These are phyloP conservation scores for Agriopis aurantiaria DNA, from an alignment of 2,888 invertebrate species.

Conservation along the genomic window DNA sequence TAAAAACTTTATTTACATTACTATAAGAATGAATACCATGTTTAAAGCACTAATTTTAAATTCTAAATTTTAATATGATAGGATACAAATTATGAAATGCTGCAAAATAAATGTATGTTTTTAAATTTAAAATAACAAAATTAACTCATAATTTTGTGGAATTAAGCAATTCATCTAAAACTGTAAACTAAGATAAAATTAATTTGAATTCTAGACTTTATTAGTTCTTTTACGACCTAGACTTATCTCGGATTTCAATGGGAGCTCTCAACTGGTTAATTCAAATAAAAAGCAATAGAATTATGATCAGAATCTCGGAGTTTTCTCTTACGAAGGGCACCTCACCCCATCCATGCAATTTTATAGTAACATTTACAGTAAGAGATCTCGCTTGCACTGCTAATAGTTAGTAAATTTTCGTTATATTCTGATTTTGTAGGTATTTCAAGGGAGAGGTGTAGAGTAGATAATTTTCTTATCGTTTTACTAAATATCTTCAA, in stretches of 20 bases:
- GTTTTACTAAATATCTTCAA: too few relatives aligned
- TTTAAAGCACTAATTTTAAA: too few relatives aligned
- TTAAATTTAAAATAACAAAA: neutral
- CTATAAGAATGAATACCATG: too few relatives aligned
- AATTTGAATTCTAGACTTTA: conserved; percentile 21
- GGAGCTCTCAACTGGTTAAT: conserved; percentile 59
- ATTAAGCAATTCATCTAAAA: conserved; percentile 3
- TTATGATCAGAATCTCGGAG: conserved; percentile 67
- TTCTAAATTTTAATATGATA: too few relatives aligned
- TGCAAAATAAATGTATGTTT: conserved; percentile 1
- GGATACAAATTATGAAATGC: neutral
- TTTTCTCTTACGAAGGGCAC: conserved; percentile 49
- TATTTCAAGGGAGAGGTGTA: too few relatives aligned
- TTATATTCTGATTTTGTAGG: too few relatives aligned
- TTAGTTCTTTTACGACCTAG: conserved; percentile 17
- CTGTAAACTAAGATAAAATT: conserved; percentile 10
- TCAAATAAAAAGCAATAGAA: conserved; percentile 68
- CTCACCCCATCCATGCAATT: conserved; percentile 5
- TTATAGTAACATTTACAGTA: conserved; percentile 15
- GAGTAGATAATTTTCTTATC: too few relatives aligned
- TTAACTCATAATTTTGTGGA: conserved; percentile 9
- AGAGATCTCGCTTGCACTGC: neutral
- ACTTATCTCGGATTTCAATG: conserved; percentile 55
- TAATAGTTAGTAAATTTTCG: neutral
- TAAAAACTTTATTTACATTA: too few relatives aligned